Conservation (phyloP, 2,113 vertebrate species). For the Callocephalon fimbriatum region DNA sequence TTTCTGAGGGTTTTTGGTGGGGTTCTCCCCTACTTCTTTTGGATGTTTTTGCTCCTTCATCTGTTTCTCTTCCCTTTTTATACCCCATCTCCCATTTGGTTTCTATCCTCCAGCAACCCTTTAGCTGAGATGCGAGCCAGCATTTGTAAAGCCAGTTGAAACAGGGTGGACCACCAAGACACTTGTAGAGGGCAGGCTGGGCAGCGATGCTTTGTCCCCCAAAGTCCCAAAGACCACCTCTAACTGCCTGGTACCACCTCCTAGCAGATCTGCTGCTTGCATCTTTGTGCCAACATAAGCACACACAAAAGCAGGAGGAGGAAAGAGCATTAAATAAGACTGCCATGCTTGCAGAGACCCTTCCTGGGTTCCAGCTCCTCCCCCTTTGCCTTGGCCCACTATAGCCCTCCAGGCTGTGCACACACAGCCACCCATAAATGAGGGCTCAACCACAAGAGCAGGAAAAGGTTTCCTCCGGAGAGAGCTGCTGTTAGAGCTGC, state of each 20-base stretch:
- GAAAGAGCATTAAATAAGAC: fast-evolving
- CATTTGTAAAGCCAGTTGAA: fast-evolving
- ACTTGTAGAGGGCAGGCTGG: neutral
- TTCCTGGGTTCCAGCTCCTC: neutral
- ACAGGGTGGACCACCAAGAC: fast-evolving
- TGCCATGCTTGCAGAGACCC: neutral
- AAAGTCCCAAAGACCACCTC: neutral
- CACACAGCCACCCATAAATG: neutral
- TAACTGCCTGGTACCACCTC: fast-evolving
- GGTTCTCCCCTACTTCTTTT: fast-evolving
- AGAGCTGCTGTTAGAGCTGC: neutral
- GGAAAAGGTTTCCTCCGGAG: neutral
- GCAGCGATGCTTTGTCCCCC: fast-evolving
- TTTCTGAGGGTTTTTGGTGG: neutral
- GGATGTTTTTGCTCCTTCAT: neutral
- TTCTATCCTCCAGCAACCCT: neutral
- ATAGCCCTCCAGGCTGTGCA: neutral
- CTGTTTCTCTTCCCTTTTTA: neutral
- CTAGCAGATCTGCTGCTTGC: neutral
- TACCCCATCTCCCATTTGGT: neutral
- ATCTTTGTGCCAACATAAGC: fast-evolving
- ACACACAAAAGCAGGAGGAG: fast-evolving
- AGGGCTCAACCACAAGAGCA: neutral
- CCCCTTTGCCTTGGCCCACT: neutral
- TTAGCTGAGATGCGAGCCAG: fast-evolving